A percentile compares a stretch with the other conserved stretches of the same genome.
Evolutionary conservation across 2,797 vertebrate genomes (phyloP).

Genomic region (Spondyliosoma cantharus): DNA sequence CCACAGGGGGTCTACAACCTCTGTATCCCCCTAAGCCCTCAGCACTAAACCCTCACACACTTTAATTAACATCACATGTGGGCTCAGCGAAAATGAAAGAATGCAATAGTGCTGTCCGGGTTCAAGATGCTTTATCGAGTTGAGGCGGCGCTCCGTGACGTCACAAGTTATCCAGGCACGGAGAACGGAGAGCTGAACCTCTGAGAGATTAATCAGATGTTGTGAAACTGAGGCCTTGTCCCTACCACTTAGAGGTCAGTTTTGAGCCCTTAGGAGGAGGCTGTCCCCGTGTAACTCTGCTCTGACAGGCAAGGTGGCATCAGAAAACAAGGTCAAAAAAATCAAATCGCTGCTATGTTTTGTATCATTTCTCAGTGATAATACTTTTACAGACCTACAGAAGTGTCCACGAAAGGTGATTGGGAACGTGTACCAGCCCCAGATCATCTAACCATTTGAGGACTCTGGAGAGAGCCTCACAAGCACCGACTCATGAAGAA

Average conservation of each 20-base stretch:
- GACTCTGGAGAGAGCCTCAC: slow-evolving; percentile 10
- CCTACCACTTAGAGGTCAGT: too few species aligned
- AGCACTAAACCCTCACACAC: slow-evolving; percentile 40
- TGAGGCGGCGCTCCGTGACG: slow-evolving; percentile 6
- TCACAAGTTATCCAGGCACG: not conserved
- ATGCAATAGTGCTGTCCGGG: not conserved
- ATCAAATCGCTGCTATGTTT: not conserved
- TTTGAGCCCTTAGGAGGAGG: too few species aligned
- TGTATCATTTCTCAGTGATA: not conserved
- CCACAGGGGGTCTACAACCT: slow-evolving; percentile 6
- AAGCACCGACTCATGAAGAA: not conserved
- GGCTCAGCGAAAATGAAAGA: slow-evolving; percentile 43
- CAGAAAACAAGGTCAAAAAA: not conserved
- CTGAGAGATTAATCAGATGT: not conserved
- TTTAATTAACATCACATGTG: slow-evolving; percentile 48
- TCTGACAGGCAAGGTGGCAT: too few species aligned
- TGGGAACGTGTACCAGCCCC: too few species aligned
- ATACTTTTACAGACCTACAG: not conserved
- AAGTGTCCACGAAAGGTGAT: not conserved
- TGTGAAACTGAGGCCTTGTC: not conserved
- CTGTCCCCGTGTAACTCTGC: too few species aligned
- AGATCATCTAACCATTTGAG: not conserved
- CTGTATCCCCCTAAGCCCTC: not conserved
- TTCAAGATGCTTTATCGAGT: slow-evolving; percentile 26
- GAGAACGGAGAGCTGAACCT: not conserved